A percentile compares a stretch with the other conserved stretches of the same genome.
phyloP scores from a whole-genome alignment of 1,140 invertebrate species.

The Trichoplusia ni region DNA sequence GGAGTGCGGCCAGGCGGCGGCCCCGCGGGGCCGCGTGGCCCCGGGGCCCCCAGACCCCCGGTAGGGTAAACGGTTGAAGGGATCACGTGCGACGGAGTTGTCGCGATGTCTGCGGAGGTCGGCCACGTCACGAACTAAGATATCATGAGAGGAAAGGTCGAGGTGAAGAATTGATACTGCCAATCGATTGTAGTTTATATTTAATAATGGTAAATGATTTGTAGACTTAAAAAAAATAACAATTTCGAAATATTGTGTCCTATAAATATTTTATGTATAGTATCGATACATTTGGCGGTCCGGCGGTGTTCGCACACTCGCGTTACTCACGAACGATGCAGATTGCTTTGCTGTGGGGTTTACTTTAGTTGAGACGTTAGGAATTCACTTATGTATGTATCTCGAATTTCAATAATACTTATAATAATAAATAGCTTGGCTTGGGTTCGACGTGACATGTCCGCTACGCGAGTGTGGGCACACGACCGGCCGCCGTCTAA shows the following conservation, averaged over 20 bases:
- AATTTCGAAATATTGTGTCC: slow-evolving; percentile 77
- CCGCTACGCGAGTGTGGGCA: neutral
- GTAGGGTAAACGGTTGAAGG: slow-evolving; percentile 73
- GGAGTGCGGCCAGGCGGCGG: neutral
- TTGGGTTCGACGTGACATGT: neutral
- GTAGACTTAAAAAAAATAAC: slow-evolving; percentile 65
- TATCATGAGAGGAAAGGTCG: slow-evolving; percentile 60
- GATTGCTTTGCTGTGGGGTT: too few species aligned
- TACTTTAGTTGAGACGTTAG: too few species aligned
- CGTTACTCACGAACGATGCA: too few species aligned
- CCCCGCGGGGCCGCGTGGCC: neutral
- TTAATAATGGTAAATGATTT: slow-evolving; percentile 73
- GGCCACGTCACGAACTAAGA: slow-evolving; percentile 51
- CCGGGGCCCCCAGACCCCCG: neutral
- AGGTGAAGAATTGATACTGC: slow-evolving; percentile 73
- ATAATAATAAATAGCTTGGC: too few species aligned
- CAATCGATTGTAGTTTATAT: slow-evolving; percentile 79
- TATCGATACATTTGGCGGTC: slow-evolving; percentile 60
- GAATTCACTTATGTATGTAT: too few species aligned
- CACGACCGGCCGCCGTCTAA: slow-evolving; percentile 50
- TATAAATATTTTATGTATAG: slow-evolving; percentile 78
- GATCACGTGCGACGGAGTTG: slow-evolving; percentile 62
- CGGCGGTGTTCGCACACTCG: slow-evolving; percentile 40
- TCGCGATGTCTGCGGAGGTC: neutral
- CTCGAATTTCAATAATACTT: too few species aligned